A percentile compares a stretch with the other conserved stretches of the same genome.
Conservation (phyloP, 2,888 invertebrate species). For the Thumatha senex region DNA sequence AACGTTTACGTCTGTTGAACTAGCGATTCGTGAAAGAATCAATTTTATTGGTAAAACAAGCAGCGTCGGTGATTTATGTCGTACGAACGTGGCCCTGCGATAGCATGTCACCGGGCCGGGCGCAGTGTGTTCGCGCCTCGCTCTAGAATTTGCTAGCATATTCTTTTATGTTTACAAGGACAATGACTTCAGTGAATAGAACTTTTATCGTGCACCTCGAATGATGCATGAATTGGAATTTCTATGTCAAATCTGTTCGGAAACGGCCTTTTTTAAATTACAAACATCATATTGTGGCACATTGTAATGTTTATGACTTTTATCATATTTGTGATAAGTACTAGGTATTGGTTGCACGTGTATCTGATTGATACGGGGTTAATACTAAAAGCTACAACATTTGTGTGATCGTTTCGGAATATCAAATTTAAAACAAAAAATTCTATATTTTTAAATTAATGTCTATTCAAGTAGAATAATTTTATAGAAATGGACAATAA, state of each 20-base stretch:
- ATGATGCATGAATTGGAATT: neutral
- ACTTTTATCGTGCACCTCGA: conserved; percentile 21
- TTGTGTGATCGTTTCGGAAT: too few species aligned
- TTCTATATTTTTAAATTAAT: too few species aligned
- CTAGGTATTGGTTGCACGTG: too few species aligned
- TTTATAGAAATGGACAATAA: too few species aligned
- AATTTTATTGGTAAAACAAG: conserved; percentile 81
- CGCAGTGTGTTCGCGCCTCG: conserved; percentile 65
- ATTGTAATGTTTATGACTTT: too few species aligned
- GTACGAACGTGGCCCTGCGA: conserved; percentile 69
- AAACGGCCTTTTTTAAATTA: too few species aligned
- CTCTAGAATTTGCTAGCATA: conserved; percentile 74
- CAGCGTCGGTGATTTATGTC: conserved; percentile 74
- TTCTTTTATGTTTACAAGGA: conserved; percentile 68
- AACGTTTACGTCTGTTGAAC: conserved; percentile 47
- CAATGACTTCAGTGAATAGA: conserved; percentile 45
- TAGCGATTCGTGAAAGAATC: conserved; percentile 70
- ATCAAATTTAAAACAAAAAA: too few species aligned
- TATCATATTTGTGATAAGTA: too few species aligned
- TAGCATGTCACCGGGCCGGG: conserved; percentile 69
- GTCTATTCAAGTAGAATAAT: too few species aligned
- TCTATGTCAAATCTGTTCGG: neutral
- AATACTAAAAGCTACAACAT: too few species aligned
- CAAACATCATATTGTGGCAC: too few species aligned
- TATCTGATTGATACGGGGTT: too few species aligned